Base-by-base conservation (phyloP, 2,113 vertebrate genomes). In the Dipodomys stephensi region DNA sequence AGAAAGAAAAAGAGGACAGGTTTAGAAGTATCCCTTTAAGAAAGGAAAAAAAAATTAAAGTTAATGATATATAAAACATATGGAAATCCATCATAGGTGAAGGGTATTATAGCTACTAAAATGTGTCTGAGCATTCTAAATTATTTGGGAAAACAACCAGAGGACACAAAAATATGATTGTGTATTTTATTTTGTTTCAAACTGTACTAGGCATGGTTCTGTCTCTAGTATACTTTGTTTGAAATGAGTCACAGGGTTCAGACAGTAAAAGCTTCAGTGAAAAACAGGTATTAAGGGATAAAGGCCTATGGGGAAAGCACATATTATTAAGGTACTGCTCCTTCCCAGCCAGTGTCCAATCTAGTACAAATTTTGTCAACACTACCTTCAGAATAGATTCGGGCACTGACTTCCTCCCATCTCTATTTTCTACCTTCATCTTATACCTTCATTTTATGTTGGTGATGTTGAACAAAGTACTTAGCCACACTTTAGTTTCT, bases 201-300 rank as follows among this genome's bases (percentile, higher is more conserved):
- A 83, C 53, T 83, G 6, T 76, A 49, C 30, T 35, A 53, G 77
- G 18, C 35, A 76, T 67, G 39, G 8, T n/a, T 92, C 30, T 93
- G 7, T 90, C 46, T 30, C 57, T 80, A 23, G 18, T 35, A 65
- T 4, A 82, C 7, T 89, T 80, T 83, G 28, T 89, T 80, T 83
- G 28, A 87, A 94, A 90, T 95, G 71, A 91, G 25, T 94, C 28
- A 82, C 69, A 87, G 10, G 57, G 11, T 60, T 95, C n/a, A 94
- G 35, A 11, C 30, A 87, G 85, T 71, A 89, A 73, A 77, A 64
- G 22, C 32, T 11, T 81, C 25, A 92, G 28, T 79, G 76, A 76
- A 81, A 90, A 88, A 77, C 28, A 90, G 35, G 39, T 92, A 90
- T 79, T 82, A 87, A 28, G 20, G 32, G 69, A 79, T 85, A 92